Evolutionary conservation across 1,140 invertebrate genomes (phyloP), one percentile per base, ranked within the genome.

Genomic region (Drosophila tropicalis): DNA sequence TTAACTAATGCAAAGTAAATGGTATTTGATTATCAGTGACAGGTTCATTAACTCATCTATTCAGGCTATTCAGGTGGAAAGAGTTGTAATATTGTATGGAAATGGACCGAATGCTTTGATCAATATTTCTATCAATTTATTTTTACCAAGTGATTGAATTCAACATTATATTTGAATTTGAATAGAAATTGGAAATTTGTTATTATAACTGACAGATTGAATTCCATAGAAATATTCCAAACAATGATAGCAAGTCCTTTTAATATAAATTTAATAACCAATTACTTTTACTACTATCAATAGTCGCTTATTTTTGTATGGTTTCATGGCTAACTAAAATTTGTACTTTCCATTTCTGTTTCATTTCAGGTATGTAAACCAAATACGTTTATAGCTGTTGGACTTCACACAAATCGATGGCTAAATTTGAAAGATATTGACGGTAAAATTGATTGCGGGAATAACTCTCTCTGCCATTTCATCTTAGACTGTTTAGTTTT

Each of bases 361-460:
- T 65, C 44, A 51, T 51, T 75, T 3, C 70, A 78, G 79, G 79
- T 81, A 70, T 7, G 71, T 29, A 22, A 61, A 63, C 12, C 17
- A 19, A 9, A 51, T 51, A 22, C 12, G 3, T 39, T 39, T 47
- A 47, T 22, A n/a, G 2, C 15, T 7, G 19, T 47, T 29, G 56
- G 15, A 19, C 12, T 1, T 17, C 22, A 13, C 7, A 15, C 36
- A 32, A 17, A 32, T 44, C 41, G 10, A 57, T 34, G 4, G 2
- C 36, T 15, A 44, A 63, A 32, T 9, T 17, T 39, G 47, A 72
- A 29, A 55, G 64, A 63, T 64, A 62, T 44, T 51, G 44, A 22
- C 22, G 44, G 44, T 51, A 51, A 51, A 51, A 51, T 51, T 51
- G 44, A 51, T 51, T 51, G 44, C 2, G 1, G 44, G 44, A 9